Conservation (phyloP, 1,140 invertebrate genomes). For the Drosophila nebulosa region DNA sequence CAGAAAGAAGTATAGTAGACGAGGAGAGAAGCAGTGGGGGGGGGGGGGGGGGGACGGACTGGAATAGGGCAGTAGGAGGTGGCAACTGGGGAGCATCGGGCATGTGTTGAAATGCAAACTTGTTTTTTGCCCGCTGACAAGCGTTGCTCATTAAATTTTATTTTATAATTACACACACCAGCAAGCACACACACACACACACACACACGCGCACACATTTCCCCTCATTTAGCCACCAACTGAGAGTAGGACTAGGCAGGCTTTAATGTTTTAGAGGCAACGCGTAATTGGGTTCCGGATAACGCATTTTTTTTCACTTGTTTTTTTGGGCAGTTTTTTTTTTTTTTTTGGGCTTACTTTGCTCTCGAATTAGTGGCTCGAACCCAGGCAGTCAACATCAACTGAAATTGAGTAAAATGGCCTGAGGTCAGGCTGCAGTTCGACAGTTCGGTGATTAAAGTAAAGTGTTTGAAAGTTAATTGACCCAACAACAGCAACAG, state of each 20-base stretch:
- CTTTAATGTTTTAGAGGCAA: slow-evolving; percentile 54
- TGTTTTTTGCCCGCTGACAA: slow-evolving; percentile 60
- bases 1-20: too few relatives aligned
- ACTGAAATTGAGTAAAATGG: slow-evolving; percentile 41
- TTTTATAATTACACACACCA: slow-evolving; percentile 79
- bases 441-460: slow-evolving; percentile 67
- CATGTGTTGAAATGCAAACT: slow-evolving; percentile 77
- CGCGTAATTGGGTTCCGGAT: slow-evolving; percentile 62
- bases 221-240: slow-evolving; percentile 45
- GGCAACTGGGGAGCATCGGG: slow-evolving; percentile 13
- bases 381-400: slow-evolving; percentile 16
- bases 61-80: not conserved
- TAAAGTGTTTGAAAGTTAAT: slow-evolving; percentile 78
- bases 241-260: slow-evolving; percentile 39
- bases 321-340: slow-evolving; percentile 4
- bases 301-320: slow-evolving; percentile 40
- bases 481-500: slow-evolving; percentile 49
- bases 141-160: slow-evolving; percentile 79
- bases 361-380: slow-evolving; percentile 49
- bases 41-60: not conserved
- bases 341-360: slow-evolving; percentile 38
- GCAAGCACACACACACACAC: slow-evolving; percentile 40
- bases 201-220: slow-evolving; percentile 5
- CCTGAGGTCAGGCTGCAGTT: slow-evolving; percentile 35
- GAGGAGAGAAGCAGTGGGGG: too few relatives aligned